phyloP scores from a whole-genome alignment of 2,113 vertebrate genomes.

The Siniperca knerii region DNA sequence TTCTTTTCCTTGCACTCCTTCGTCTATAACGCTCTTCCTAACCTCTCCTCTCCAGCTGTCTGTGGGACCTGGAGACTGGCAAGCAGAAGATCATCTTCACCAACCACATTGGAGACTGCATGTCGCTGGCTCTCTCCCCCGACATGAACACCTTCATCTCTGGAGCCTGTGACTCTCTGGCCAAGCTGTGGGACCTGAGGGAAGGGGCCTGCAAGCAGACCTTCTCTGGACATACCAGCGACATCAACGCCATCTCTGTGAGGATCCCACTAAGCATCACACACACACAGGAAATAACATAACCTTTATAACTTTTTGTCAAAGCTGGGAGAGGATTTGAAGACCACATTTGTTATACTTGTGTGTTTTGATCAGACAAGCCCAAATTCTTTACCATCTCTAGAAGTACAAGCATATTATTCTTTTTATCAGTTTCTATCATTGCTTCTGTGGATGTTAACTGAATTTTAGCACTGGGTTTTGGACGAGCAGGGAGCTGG shows the following conservation, averaged over 20 bases:
- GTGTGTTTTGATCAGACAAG: too few relatives aligned
- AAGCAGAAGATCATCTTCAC: conserved; percentile 93
- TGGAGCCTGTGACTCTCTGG: conserved; percentile 96
- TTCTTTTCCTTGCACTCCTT: not conserved
- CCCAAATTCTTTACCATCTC: too few relatives aligned
- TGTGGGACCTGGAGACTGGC: conserved; percentile 97
- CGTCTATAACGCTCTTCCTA: not conserved
- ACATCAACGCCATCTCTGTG: conserved; percentile 96
- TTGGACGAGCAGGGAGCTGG: not conserved
- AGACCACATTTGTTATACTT: too few relatives aligned
- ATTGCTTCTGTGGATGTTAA: not conserved
- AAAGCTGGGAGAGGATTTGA: too few relatives aligned
- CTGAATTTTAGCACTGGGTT: not conserved
- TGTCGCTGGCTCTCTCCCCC: conserved; percentile 92
- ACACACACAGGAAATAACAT: not conserved
- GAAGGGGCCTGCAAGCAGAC: conserved; percentile 97
- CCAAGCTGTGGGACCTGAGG: conserved; percentile 97
- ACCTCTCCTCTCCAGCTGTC: conserved; percentile 82
- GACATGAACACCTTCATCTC: conserved; percentile 94
- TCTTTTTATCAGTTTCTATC: not conserved
- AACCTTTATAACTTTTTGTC: not conserved
- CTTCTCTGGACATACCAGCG: conserved; percentile 94
- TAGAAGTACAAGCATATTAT: too few relatives aligned
- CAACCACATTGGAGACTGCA: conserved; percentile 96
- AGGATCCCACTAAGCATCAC: conserved; percentile 69